Base-by-base conservation (phyloP, 23 tunicate genomes). In the Styela clava region DNA sequence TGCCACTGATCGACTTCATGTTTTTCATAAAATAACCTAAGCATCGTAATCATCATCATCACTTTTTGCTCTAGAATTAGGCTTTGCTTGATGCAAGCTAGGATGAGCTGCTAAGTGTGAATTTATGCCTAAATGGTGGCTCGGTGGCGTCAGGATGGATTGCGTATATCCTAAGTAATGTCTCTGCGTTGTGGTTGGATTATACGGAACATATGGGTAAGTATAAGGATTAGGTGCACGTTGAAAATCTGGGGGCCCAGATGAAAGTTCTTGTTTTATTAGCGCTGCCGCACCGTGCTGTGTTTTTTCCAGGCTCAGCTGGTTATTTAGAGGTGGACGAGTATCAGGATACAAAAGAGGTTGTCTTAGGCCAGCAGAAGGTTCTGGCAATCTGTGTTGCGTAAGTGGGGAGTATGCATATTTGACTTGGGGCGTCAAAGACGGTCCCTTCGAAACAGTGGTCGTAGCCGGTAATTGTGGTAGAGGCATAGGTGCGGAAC, bases 81-180 rank as follows among this genome's bases (percentile, higher is more conserved):
- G 81, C 27, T 76, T 76, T 20, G 27, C 52, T 21, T 76, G 81
- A 21, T 28, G 31, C 81, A 76, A 33, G 33, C 81, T 56, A 7
- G 81, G 52, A 29, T 76, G 81, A 20, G 52, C 81, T 20, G 81
- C 81, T 27, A 76, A 52, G 16, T 33, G 21, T 33, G 81, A 22
- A 52, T 52, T 52, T 27, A 67, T 22, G 22, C 71, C 2, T 29
- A 67, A 22, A 1, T 25, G 71, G 16, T 76, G 81, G 18, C 65
- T 44, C 0, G 81, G 52, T n/a, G 81, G 81, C 16, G 81, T 76
- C 19, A 76, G 81, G 22, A 76, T 76, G 18, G 81, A 32, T 29
- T 52, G 81, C 12, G 81, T 64, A 52, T 76, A 76, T 23, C 81
- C 81, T 52, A 76, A 76, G 1, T n/a, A 76, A 29, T 76, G 81